Base-by-base conservation (phyloP, 2,888 invertebrate genomes). In the Helleia helle region DNA sequence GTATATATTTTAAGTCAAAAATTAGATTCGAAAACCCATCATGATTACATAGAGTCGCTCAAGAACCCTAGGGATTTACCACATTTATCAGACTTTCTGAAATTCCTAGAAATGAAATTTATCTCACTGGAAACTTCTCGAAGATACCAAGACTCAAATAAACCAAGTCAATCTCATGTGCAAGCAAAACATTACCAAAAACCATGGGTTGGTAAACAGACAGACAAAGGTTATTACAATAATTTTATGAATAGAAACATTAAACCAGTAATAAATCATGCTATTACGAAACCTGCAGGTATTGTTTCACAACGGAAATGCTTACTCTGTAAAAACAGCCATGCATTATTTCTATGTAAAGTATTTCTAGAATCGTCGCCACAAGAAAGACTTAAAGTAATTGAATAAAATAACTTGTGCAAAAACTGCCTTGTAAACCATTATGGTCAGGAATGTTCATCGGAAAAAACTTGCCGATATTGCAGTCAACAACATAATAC, bases 1-100 rank as follows among this genome's bases (percentile, higher is more conserved):
- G 44, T 51, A 1, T 42, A 51, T 26, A 37, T 49, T 9, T 38
- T 49, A 15, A 17, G 38, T 2, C 51, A 50, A 41, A 52, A 52
- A 42, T 38, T 50, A 36, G 50, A 50, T 36, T 8, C 30, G 1
- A 46, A 45, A 17, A 40, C 43, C 4, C 30, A 46, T 30, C 12
- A 9, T 3, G 43, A 50, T 9, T 48, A 48, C 15, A 41, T 50
- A 4, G 37, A 42, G 9, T 44, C 43, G 0, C 11, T 48, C 4
- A 42, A 38, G 25, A 37, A 47, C 4, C 41, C 46, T 1, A 9
- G 41, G 13, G 43, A 47, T 18, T 15, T 47, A 6, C 45, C 45
- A 1, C 9, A 9, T 4, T 25, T 49, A 8, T 18, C 43, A 17
- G 46, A 48, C 1, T 43, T 45, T 27, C 26, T 48, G 7, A 25